Evolutionary conservation across 2,888 invertebrate species (phyloP).

Genomic region (Acrobasis repandana): DNA sequence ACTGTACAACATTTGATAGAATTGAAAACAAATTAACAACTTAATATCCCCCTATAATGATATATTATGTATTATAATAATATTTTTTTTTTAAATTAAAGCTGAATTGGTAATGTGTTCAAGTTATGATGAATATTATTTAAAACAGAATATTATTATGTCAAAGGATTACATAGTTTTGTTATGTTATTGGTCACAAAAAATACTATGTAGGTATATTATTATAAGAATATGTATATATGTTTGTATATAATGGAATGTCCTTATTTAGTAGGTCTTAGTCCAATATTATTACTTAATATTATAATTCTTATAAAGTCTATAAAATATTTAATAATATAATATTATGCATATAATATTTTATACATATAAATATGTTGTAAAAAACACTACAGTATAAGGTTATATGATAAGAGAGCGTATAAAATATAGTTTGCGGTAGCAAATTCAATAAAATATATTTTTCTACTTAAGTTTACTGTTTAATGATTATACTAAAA

Average conservation of each 20-base stretch:
- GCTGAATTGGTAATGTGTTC: constrained; percentile 62
- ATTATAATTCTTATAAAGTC: neutral
- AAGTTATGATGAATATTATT: constrained; percentile 18
- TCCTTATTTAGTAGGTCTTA: neutral
- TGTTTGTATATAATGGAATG: neutral
- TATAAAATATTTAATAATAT: constrained; percentile 4
- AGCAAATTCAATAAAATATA: no score
- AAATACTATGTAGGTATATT: no score
- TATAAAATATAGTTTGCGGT: neutral
- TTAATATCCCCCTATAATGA: neutral
- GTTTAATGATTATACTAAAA: no score
- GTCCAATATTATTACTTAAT: neutral
- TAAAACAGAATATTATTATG: no score
- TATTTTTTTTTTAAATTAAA: constrained; percentile 49
- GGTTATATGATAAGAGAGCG: constrained; percentile 12
- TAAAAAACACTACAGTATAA: constrained; percentile 16
- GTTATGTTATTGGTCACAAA: no score
- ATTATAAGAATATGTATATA: no score
- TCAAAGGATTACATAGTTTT: no score
- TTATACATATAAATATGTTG: neutral
- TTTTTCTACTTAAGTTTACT: no score
- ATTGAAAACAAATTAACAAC: constrained; percentile 11
- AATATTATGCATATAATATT: constrained; percentile 10
- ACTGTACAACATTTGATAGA: constrained; percentile 24
- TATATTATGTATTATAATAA: constrained; percentile 16